Percentiles rank a stretch among this genome's conserved stretches.
phyloP scores from a whole-genome alignment of 1,140 invertebrate genomes.

The Ostrea denselamellosa region DNA sequence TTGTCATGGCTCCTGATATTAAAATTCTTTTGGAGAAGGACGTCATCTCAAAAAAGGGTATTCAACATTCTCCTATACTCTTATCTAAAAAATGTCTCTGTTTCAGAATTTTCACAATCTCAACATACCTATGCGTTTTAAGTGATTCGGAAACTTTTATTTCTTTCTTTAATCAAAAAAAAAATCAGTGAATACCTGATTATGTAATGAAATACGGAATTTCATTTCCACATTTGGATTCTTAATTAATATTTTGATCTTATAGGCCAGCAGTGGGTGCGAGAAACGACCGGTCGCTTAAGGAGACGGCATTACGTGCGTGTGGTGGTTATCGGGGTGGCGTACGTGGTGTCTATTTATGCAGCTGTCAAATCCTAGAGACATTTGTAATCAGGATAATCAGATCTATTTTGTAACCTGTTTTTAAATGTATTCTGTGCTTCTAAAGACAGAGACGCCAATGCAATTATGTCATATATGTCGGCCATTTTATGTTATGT shows the following conservation, averaged over 20 bases:
- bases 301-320: neutral
- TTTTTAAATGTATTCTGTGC: no score
- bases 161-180: no score
- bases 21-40: neutral
- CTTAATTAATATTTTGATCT: neutral
- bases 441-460: no score
- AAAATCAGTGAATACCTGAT: no score
- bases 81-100: no score
- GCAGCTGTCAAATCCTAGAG: neutral
- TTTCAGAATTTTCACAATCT: no score
- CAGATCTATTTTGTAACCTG: no score
- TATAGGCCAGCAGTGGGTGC: neutral
- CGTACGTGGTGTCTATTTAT: neutral
- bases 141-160: no score
- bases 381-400: no score
- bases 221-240: neutral
- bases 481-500: no score
- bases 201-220: neutral
- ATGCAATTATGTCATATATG: no score
- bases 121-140: no score
- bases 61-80: neutral
- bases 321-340: neutral
- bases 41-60: constrained; percentile 14
- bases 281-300: neutral
- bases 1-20: neutral